These are phyloP conservation scores for Crotalus helleri DNA, from an alignment of 2,113 vertebrate genomes.

Conservation along the genomic window DNA sequence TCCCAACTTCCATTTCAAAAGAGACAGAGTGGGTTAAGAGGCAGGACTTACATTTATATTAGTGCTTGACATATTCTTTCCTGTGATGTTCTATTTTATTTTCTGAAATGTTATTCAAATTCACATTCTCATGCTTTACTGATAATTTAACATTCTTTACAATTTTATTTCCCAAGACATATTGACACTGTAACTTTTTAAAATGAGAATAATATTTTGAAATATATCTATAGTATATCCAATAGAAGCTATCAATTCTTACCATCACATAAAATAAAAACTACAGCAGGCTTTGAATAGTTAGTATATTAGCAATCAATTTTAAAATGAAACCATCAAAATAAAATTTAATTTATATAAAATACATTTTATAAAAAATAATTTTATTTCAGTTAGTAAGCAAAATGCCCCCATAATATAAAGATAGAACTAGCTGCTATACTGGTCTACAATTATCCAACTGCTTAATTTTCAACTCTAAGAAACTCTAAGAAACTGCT, in stretches of 20 bases:
- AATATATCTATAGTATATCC: not conserved
- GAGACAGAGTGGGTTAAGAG: not conserved
- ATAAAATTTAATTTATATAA: not conserved
- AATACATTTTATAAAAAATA: not conserved
- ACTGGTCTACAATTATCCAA: not conserved
- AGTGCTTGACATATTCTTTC: not conserved
- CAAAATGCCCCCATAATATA: not conserved
- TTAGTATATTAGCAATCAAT: not conserved
- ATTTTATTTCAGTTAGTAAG: not conserved
- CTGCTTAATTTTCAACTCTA: not conserved
- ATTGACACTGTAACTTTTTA: not conserved
- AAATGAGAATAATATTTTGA: conserved; percentile 15
- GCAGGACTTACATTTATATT: not conserved
- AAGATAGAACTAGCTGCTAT: not conserved
- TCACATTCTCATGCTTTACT: not conserved
- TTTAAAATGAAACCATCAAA: not conserved
- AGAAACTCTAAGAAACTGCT: not conserved
- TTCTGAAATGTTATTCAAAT: conserved; percentile 16
- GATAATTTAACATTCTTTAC: conserved; percentile 23
- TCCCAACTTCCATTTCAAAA: not conserved
- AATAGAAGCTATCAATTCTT: conserved; percentile 8
- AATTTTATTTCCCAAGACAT: conserved; percentile 18
- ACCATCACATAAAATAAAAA: conserved; percentile 22
- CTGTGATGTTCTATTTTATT: not conserved
- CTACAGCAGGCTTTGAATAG: not conserved